Conservation (phyloP, 2,113 vertebrate species). For the Aptenodytes patagonicus region DNA sequence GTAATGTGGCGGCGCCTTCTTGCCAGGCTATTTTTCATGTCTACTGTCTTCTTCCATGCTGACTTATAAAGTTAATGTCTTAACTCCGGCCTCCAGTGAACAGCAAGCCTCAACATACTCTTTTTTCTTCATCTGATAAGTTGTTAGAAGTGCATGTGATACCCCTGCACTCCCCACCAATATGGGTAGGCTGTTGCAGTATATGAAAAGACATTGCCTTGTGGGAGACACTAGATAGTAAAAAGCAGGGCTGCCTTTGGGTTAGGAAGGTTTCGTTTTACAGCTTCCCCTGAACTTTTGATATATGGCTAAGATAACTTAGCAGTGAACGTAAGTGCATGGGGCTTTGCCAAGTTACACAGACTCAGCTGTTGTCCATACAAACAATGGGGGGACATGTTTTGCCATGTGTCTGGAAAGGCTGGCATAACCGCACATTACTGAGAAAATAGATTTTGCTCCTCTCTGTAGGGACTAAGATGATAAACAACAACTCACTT, state of each 20-base stretch:
- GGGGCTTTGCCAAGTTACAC: neutral
- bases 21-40: neutral
- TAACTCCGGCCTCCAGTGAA: neutral
- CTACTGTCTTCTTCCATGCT: neutral
- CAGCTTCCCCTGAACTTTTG: neutral
- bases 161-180: neutral
- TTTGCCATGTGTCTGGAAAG: slow-evolving; percentile 29
- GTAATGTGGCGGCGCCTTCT: neutral
- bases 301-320: neutral
- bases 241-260: neutral
- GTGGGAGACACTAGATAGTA: neutral
- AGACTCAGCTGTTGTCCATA: neutral
- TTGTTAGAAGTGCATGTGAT: neutral
- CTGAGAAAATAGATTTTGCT: neutral
- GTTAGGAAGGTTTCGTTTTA: neutral
- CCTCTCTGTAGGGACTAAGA: neutral
- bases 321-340: neutral
- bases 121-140: neutral
- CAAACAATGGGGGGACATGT: neutral
- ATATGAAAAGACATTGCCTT: neutral
- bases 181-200: neutral
- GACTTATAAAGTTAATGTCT: neutral
- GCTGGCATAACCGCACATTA: neutral
- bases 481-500: neutral
- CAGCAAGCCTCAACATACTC: neutral